Evolutionary conservation across 2,113 vertebrate species (phyloP).

Genomic region (Saimiri boliviensis): DNA sequence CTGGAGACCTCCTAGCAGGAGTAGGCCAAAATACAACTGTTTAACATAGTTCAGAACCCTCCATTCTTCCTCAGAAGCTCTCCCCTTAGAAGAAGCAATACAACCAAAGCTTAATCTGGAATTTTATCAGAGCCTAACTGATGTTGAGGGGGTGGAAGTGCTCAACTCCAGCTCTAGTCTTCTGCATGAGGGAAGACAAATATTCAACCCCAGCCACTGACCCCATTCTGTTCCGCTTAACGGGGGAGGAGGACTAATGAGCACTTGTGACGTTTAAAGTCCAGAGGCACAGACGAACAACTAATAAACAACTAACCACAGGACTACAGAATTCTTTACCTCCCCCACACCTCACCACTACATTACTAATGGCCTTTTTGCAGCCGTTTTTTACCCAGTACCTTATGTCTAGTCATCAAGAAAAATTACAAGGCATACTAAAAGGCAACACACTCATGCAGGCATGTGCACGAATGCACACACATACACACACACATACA

Average conservation of each 20-base stretch:
- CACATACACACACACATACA: neutral
- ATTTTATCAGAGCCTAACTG: neutral
- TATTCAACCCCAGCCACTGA: neutral
- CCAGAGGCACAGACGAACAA: neutral
- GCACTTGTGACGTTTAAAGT: neutral
- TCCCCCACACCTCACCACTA: neutral
- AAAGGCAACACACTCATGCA: neutral
- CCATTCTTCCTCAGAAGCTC: neutral
- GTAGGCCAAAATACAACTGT: neutral
- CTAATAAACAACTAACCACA: neutral
- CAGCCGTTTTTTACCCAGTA: neutral
- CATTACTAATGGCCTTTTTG: rapidly evolving
- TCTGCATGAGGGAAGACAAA: neutral
- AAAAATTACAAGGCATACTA: neutral
- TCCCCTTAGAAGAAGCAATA: neutral
- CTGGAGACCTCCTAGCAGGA: neutral
- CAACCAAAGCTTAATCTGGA: neutral
- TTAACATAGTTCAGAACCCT: neutral
- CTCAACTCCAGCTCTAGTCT: neutral
- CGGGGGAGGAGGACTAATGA: rapidly evolving
- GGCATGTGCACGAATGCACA: too few species aligned
- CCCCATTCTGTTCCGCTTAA: neutral
- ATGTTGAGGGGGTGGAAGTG: too few species aligned
- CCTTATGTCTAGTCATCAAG: neutral
- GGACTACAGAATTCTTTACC: too few species aligned